Evolutionary conservation across 30 jellyfish, hydroid and myxozoan genomes (phyloP), one percentile per base, ranked within the genome.

Genomic region (Sanderia malayensis): DNA sequence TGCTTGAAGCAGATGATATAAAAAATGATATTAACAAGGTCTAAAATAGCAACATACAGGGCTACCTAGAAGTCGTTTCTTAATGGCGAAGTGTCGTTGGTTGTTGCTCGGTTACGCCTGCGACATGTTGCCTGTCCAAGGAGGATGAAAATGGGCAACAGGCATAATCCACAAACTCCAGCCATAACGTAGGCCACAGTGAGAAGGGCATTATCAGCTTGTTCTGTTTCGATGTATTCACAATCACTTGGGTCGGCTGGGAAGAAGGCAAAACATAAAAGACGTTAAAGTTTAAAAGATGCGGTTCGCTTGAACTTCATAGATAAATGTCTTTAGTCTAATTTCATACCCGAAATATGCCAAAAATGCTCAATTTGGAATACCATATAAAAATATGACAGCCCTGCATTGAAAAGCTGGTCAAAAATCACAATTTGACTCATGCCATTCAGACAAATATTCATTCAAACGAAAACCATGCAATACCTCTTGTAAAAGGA

Each of bases 151-250:
- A 92, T 94, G 31, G 98, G 98, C 63, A 92, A 77, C 61, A 92
- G 87, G 52, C 98, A 92, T 47, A 92, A 65, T 24, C 98, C 98
- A 70, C 98, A 92, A 9, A 92, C 98, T 4, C 98, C 98, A 7
- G 98, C 98, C 98, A 92, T 92, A 41, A 92, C 98, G 70, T 92
- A 92, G 17, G 98, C 98, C 15, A 92, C 98, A 11, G 98, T 92
- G 31, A 92, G 93, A 49, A 92, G 49, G 4, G 98, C 98, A 59
- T 79, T 82, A 76, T 92, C 98, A 2, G 98, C 98, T 76, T 76
- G 98, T 59, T 92, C 98, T 66, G 98, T 82, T 75, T 92, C 98
- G 46, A 92, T 92, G 82, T 84, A 92, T 67, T 92, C 98, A 53
- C 98, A 92, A 46, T 92, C 98, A 13, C 89, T 90, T 0, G 98